Evolutionary conservation across 2,888 invertebrate species (phyloP).

Genomic region (Cataglyphis rosenhaueri): DNA sequence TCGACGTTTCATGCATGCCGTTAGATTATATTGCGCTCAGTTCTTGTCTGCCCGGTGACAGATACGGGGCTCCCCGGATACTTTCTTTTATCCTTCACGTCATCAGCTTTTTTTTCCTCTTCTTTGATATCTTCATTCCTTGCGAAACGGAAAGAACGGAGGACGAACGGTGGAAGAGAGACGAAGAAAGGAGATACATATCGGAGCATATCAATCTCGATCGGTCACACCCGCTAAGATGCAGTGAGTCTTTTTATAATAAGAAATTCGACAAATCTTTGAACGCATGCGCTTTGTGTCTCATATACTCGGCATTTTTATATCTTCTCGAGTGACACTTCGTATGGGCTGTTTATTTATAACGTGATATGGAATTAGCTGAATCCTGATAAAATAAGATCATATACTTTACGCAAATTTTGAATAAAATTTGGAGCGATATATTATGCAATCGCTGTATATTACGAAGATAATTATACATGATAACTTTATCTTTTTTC

Average conservation of each 20-base stretch:
- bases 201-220: not conserved
- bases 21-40: conserved; percentile 76
- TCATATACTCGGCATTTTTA: not conserved
- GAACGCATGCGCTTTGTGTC: not conserved
- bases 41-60: conserved; percentile 78
- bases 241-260: conserved; percentile 72
- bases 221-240: conserved; percentile 48
- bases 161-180: conserved; percentile 15
- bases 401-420: not conserved
- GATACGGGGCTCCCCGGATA: conserved; percentile 70
- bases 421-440: not conserved
- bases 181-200: conserved; percentile 20
- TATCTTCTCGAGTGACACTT: not conserved
- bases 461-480: not conserved
- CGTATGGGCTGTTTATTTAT: conserved; percentile 10
- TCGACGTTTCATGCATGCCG: conserved; percentile 75
- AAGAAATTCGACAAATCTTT: not conserved
- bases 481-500: not conserved
- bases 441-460: not conserved
- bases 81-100: not conserved
- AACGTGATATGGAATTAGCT: not conserved
- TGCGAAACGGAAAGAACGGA: not conserved
- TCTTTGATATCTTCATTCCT: conserved; percentile 10
- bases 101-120: conserved; percentile 1
- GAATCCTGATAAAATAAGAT: conserved; percentile 2